Evolutionary conservation across 2,888 invertebrate genomes (phyloP), one percentile per base, ranked within the genome.

Genomic region (Philaethria dido): DNA sequence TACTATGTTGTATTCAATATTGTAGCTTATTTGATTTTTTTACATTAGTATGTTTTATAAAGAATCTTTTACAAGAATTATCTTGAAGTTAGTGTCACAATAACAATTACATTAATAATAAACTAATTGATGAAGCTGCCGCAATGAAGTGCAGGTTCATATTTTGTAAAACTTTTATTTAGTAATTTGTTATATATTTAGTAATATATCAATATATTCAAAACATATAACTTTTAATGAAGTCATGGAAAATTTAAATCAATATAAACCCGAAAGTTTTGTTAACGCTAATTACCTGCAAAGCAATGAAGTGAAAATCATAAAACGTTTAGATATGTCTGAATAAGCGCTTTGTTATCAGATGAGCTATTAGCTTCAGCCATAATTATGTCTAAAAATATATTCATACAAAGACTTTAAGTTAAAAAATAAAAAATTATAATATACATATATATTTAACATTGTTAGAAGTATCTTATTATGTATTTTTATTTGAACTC

Each of bases 301-400:
- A 66, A 63, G 70, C 72, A 68, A 70, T 73, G 79, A 84, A 79
- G 78, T 84, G 77, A 79, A 82, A 82, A 85, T 85, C 84, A 86
- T 87, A 87, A 83, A 81, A 80, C 88, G 84, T 86, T 85, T 86
- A 75, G 75, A 80, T 79, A 82, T 74, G 79, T 80, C 76, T 83
- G 83, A 87, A 80, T 77, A 84, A 83, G 76, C 83, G 81, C 80
- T 88, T 91, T 90, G 88, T 89, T 83, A 82, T 76, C 78, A 78
- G 87, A 87, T 85, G 85, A 85, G 86, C 85, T 85, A 86, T 88
- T 86, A 85, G 81, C 80, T n/a, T n/a, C n/a, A n/a, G 80, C 75
- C 82, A 85, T 82, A 80, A 85, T 86, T 85, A 62, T 62, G 57
- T 52, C 65, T 45, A 42, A n/a, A 60, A 22, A 18, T 60, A 60